Conservation (phyloP, 2,113 vertebrate species). For the Podarcis muralis region DNA sequence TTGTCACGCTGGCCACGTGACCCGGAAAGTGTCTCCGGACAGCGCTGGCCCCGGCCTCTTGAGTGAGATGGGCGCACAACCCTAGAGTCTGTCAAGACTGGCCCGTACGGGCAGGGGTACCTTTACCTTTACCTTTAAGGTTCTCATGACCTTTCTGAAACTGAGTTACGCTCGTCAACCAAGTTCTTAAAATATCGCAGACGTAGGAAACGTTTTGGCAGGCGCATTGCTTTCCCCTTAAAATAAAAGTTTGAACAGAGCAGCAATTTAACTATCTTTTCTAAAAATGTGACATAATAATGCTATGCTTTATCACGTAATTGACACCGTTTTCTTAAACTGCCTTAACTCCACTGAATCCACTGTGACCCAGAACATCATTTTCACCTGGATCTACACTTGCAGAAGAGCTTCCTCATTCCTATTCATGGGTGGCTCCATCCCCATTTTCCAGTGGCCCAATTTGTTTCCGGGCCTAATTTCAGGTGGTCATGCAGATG, state of each 20-base stretch:
- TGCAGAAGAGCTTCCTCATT: not conserved
- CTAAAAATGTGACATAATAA: no score
- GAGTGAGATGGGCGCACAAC: no score
- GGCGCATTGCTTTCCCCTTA: not conserved
- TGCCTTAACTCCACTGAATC: not conserved
- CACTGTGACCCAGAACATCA: not conserved
- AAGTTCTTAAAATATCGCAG: constrained; percentile 4
- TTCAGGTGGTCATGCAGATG: no score
- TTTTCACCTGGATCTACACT: not conserved
- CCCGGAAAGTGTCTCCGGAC: no score
- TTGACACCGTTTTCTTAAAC: not conserved
- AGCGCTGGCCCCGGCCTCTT: no score
- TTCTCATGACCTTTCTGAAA: not conserved
- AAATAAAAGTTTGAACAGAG: not conserved
- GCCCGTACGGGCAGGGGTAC: no score
- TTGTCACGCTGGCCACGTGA: no score
- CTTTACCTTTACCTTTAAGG: no score
- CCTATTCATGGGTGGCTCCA: not conserved
- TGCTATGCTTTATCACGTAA: not conserved
- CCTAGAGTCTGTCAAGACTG: no score
- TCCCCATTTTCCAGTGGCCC: no score
- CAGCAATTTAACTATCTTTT: not conserved
- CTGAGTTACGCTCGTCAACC: fast-evolving
- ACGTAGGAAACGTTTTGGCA: not conserved
- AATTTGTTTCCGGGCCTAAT: no score